Evolutionary conservation across 1,140 invertebrate species (phyloP).

Genomic region (Ctenoplectra terminalis): DNA sequence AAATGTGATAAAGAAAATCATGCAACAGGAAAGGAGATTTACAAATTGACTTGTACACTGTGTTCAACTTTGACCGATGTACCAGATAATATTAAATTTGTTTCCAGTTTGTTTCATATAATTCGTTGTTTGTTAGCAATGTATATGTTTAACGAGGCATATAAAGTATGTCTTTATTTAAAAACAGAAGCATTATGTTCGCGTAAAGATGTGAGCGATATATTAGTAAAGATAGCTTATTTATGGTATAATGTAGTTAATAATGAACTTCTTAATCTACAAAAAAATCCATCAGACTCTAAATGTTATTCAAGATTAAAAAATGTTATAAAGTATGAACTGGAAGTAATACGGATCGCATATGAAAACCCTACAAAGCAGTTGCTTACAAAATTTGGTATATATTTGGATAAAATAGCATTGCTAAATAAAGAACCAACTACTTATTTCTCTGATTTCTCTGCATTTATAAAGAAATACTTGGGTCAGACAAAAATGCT

Average conservation of each 20-base stretch:
- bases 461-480: constrained; percentile 10
- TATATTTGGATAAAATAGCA: constrained; percentile 39
- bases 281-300: neutral
- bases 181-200: constrained; percentile 42
- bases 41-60: constrained; percentile 47
- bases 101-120: constrained; percentile 70
- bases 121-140: constrained; percentile 60
- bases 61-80: constrained; percentile 61
- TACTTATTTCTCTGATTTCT: constrained; percentile 33
- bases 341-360: constrained; percentile 38
- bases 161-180: constrained; percentile 58
- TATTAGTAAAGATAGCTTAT: constrained; percentile 48
- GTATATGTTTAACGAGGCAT: constrained; percentile 67
- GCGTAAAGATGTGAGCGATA: constrained; percentile 13
- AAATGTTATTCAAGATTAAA: constrained; percentile 36
- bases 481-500: neutral
- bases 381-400: constrained; percentile 37
- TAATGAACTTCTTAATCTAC: constrained; percentile 21
- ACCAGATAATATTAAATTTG: constrained; percentile 63
- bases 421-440: neutral
- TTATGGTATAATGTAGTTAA: constrained; percentile 46
- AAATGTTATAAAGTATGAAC: constrained; percentile 41
- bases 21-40: constrained; percentile 54
- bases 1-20: constrained; percentile 56
- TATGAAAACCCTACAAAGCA: constrained; percentile 40